These are phyloP conservation scores for Acestrorhynchus altus DNA, from an alignment of 2,797 vertebrate species.

Conservation along the genomic window DNA sequence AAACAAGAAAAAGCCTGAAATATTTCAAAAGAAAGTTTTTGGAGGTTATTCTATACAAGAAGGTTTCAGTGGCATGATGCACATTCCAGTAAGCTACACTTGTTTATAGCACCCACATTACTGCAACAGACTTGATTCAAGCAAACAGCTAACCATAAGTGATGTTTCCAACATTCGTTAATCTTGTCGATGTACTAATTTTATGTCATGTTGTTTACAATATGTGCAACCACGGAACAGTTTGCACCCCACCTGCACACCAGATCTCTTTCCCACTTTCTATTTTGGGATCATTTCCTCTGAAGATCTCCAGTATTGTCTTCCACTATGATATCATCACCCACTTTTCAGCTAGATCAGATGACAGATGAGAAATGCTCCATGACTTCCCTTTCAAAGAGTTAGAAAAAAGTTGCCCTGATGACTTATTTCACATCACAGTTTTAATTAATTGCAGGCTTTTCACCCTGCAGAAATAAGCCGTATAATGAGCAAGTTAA, in stretches of 20 bases:
- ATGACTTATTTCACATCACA: constrained; percentile 25
- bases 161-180: not conserved
- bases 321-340: constrained; percentile 33
- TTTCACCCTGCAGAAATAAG: constrained; percentile 26
- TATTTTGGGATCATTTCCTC: constrained; percentile 37
- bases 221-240: constrained; percentile 20
- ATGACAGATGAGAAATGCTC: constrained; percentile 5
- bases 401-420: constrained; percentile 4
- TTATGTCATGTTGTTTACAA: constrained; percentile 24
- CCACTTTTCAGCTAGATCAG: constrained; percentile 30
- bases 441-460: constrained; percentile 37
- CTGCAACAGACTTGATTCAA: not conserved
- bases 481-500: constrained; percentile 34
- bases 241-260: constrained; percentile 52
- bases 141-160: not conserved
- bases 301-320: constrained; percentile 34
- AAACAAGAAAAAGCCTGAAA: too few species aligned
- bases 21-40: too few species aligned
- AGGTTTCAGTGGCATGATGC: not conserved
- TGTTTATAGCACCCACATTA: not conserved
- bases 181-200: not conserved
- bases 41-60: not conserved
- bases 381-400: not conserved
- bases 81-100: not conserved
- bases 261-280: constrained; percentile 55